Evolutionary conservation across 2,113 vertebrate species (phyloP), one percentile per base, ranked within the genome.

Genomic region (Suricata suricatta): DNA sequence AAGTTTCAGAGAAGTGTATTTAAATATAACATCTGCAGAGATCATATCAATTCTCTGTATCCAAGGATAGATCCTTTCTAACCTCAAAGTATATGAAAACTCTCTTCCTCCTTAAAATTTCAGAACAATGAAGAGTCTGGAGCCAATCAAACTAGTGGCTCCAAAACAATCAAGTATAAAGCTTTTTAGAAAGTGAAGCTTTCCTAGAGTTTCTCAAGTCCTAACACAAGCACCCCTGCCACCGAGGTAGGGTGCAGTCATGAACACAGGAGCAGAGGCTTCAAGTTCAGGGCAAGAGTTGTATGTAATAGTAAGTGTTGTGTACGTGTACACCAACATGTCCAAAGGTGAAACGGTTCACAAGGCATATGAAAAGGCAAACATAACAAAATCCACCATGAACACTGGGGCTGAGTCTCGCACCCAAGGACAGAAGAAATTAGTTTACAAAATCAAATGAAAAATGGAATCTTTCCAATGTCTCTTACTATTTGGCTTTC

Each of bases 61-160:
- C 80, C 50, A 88, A 35, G 90, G 68, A 93, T 57, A 57, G 54
- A 57, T 57, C 7, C 54, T 57, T 57, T 57, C 54, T 57, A 57
- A 23, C 54, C 17, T 57, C 19, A 23, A 57, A 57, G 54, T 57
- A 57, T 57, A 92, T 82, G 63, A 96, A 95, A 90, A 60, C 47
- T 57, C 54, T 57, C 19, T 57, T 57, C 54, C 16, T 25, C 54
- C 7, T 57, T 57, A 57, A 57, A 57, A 23, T 21, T 57, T 57
- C 54, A 7, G 19, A 21, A 23, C 54, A 57, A 57, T 57, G 54
- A 57, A 57, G 54, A 57, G 7, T 57, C 54, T 57, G 54, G 54
- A 23, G 47, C 63, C 41, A 72, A 52, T 82, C n/a, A 96, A 95
- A 93, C 23, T 41, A 85, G 35, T 64, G 71, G 71, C 82, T 96